These are phyloP conservation scores for Formica selysi DNA, from an alignment of 1,140 invertebrate species.

Conservation along the genomic window DNA sequence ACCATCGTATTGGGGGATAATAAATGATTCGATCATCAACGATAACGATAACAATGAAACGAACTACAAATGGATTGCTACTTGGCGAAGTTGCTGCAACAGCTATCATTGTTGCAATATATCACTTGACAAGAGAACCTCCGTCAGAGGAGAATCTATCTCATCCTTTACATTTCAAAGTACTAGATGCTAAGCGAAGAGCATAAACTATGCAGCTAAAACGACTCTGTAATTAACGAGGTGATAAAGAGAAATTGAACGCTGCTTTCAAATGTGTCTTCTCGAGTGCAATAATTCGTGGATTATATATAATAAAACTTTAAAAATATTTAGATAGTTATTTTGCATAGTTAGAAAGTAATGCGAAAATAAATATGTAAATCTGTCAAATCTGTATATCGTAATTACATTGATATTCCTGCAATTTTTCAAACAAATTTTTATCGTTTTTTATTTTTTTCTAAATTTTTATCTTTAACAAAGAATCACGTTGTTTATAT, in stretches of 20 bases:
- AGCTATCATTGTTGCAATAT: constrained; percentile 13
- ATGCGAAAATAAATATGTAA: background rate
- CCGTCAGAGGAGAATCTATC: constrained; percentile 40
- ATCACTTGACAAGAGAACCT: constrained; percentile 48
- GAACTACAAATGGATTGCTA: constrained; percentile 14
- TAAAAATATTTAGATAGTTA: background rate
- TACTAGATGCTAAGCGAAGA: constrained; percentile 18
- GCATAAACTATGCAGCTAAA: constrained; percentile 19
- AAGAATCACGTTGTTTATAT: background rate
- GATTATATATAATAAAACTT: background rate
- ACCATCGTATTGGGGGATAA: background rate
- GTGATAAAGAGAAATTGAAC: constrained; percentile 38
- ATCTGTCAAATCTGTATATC: background rate
- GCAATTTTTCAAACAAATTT: background rate
- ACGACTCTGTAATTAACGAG: constrained; percentile 23
- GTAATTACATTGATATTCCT: background rate
- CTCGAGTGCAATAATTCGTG: background rate
- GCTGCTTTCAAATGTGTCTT: background rate
- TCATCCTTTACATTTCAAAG: constrained; percentile 48
- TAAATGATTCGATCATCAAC: constrained; percentile 27
- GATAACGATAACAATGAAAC: constrained; percentile 30
- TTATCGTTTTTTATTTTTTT: background rate
- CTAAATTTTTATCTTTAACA: background rate
- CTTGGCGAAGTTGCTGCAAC: constrained; percentile 22
- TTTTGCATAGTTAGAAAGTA: background rate